Evolutionary conservation across 1,140 invertebrate species (phyloP), one percentile per base, ranked within the genome.

Genomic region (Calephelis nemesis): DNA sequence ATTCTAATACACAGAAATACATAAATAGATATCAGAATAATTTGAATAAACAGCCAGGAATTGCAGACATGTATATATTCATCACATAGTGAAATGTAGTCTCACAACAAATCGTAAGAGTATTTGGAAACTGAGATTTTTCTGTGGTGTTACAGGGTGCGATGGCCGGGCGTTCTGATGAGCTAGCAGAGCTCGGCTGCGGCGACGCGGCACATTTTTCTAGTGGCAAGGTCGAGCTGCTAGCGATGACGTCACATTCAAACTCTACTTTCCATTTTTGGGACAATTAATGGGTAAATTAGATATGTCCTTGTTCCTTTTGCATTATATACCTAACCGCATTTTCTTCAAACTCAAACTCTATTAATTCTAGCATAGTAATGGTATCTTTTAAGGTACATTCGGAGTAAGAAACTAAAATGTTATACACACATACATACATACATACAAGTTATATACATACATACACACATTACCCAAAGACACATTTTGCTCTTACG

Each of bases 191-290:
- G 77, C 78, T 69, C 71, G 77, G 79, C 79, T 73, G 81, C 76
- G 78, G 78, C 84, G 83, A 85, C 84, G 84, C 86, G 81, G 88
- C 88, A 90, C 88, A 90, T 90, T 90, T 90, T 90, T 90, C 85
- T 83, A 88, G 85, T 87, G 77, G 84, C 88, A 90, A 90, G 88
- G 88, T 90, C 88, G 87, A 72, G 69, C 69, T 78, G 77, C 80
- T 76, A 75, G 73, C 77, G 63, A 62, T 90, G 85, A 88, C 88
- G 88, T 90, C 86, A 90, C 79, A 69, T 75, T 77, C 76, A 75
- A 69, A 77, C 73, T 77, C 75, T 77, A 89, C 85, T 89, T 89
- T 89, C 87, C 73, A 81, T 85, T 88, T 89, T 79, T 78, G 67
- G 69, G 65, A 30, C 42, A 45, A 58, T 30, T 68, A 73, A 74